Conservation (phyloP, 1,140 invertebrate genomes). For the Triops longicaudatus region DNA sequence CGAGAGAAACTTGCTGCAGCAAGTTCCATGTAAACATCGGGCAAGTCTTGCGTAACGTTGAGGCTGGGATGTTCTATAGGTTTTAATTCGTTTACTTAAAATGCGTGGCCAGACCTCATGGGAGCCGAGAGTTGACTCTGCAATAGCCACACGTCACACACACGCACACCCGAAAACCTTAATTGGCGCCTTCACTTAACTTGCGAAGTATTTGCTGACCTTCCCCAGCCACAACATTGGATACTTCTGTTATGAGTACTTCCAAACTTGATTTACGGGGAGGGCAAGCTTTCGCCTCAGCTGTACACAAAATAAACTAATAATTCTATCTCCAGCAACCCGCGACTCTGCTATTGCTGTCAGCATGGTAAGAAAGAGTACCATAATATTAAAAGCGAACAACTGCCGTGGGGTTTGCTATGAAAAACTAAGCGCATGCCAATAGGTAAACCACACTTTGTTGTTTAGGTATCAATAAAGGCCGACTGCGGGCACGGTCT, state of each 20-base stretch:
- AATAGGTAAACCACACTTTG: no score
- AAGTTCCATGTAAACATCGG: neutral
- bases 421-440: no score
- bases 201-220: constrained; percentile 5
- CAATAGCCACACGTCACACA: neutral
- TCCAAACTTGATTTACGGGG: neutral
- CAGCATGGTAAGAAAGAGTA: no score
- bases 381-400: no score
- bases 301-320: neutral
- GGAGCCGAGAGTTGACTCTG: neutral
- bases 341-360: neutral
- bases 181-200: neutral
- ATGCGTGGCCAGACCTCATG: neutral
- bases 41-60: neutral
- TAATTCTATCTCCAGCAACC: neutral
- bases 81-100: constrained; percentile 9
- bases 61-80: neutral
- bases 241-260: neutral
- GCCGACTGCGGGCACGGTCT: no score
- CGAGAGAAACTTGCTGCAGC: neutral
- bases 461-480: no score
- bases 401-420: no score
- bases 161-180: neutral
- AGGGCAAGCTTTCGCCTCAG: neutral
- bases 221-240: neutral